These are phyloP conservation scores for Halyomorpha halys DNA, from an alignment of 1,140 invertebrate genomes.

Conservation along the genomic window DNA sequence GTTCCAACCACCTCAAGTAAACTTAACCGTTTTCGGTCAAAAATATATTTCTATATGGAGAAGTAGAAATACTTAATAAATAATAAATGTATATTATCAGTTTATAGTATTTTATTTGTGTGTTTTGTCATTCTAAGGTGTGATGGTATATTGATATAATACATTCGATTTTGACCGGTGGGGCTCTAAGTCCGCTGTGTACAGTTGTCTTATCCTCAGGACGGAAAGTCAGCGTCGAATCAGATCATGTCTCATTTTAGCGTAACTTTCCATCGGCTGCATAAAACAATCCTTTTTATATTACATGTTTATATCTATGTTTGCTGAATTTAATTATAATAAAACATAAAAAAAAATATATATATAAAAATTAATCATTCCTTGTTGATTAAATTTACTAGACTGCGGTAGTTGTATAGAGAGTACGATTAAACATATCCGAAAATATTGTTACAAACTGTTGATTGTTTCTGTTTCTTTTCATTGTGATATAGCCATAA, in stretches of 20 bases:
- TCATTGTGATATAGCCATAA: constrained; percentile 32
- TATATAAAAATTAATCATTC: constrained; percentile 24
- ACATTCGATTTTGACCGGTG: constrained; percentile 17
- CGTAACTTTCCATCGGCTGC: background rate
- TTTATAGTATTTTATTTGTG: constrained; percentile 28
- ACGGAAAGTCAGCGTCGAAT: too few species aligned
- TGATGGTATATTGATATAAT: constrained; percentile 16
- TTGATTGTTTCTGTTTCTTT: constrained; percentile 29
- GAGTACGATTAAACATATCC: constrained; percentile 27
- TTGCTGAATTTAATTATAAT: constrained; percentile 16
- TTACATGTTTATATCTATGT: constrained; percentile 9
- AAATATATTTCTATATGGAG: constrained; percentile 7
- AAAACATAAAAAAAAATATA: background rate
- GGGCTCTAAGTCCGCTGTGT: background rate
- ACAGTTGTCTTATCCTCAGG: background rate
- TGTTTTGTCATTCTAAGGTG: constrained; percentile 30
- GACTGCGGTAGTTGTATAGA: constrained; percentile 23
- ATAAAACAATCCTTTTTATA: constrained; percentile 11
- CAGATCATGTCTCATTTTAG: too few species aligned
- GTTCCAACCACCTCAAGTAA: constrained; percentile 21
- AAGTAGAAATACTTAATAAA: constrained; percentile 15
- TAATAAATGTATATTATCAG: constrained; percentile 28
- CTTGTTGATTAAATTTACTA: constrained; percentile 22
- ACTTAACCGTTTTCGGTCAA: constrained; percentile 9
- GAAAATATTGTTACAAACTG: constrained; percentile 28